Percentiles rank a stretch among this genome's conserved stretches.
phyloP scores from a whole-genome alignment of 2,888 invertebrate species.

The Pollenia amentaria region DNA sequence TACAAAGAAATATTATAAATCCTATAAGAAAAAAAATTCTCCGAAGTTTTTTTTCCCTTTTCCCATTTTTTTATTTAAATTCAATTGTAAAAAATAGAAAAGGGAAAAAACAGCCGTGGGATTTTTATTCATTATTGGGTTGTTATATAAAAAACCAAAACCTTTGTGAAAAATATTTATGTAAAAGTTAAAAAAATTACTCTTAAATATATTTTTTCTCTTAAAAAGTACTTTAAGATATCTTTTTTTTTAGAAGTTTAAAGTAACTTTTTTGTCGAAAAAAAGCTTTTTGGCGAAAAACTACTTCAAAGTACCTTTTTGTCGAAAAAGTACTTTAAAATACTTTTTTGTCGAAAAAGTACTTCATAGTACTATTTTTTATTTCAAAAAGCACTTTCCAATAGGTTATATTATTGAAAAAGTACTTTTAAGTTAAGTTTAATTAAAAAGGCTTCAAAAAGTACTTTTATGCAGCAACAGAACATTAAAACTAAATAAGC shows the following conservation, averaged over 20 bases:
- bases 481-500: not conserved
- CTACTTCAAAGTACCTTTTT: not conserved
- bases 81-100: no score
- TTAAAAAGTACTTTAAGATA: not conserved
- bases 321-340: not conserved
- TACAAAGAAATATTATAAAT: not conserved
- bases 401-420: not conserved
- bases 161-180: no score
- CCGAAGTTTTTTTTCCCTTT: no score
- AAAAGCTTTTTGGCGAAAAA: not conserved
- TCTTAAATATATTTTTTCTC: no score
- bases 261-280: not conserved
- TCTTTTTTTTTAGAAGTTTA: not conserved
- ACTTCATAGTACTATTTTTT: not conserved
- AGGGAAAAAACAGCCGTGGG: no score
- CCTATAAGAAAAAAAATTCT: not conserved
- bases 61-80: no score
- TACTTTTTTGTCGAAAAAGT: not conserved
- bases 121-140: no score
- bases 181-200: no score
- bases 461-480: not conserved
- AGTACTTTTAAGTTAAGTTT: not conserved
- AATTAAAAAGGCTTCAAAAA: not conserved
- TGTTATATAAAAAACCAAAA: no score
- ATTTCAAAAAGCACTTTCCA: not conserved